phyloP scores from a whole-genome alignment of 2,888 invertebrate species.

The Ctena decussata region DNA sequence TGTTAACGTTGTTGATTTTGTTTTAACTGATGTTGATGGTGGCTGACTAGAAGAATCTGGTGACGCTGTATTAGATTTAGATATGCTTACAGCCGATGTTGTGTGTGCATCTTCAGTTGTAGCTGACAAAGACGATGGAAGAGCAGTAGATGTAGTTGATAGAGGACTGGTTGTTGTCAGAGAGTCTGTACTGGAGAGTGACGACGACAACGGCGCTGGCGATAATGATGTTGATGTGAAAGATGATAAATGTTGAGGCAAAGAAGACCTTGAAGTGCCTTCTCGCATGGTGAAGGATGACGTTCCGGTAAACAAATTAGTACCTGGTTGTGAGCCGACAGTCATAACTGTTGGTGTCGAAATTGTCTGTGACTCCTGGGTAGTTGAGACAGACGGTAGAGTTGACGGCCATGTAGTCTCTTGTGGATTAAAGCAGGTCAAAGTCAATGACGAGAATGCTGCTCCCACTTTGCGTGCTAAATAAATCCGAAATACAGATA shows the following conservation, averaged over 20 bases:
- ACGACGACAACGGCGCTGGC: conserved; percentile 24
- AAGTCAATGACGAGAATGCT: neutral
- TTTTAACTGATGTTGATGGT: conserved; percentile 10
- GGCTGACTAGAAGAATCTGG: no score
- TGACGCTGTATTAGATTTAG: neutral
- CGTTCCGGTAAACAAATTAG: neutral
- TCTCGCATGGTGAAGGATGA: neutral
- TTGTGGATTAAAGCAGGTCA: neutral
- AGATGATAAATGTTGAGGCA: conserved; percentile 32
- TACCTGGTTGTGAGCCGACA: neutral
- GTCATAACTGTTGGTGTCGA: no score
- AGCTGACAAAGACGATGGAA: neutral
- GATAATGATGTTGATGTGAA: conserved; percentile 49
- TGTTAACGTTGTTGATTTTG: conserved; percentile 7
- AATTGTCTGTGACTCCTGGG: no score
- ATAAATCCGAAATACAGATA: no score
- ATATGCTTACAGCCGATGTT: neutral
- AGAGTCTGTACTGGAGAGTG: no score
- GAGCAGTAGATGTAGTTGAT: neutral
- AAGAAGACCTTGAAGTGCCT: neutral
- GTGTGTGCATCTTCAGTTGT: neutral
- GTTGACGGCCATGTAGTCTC: no score
- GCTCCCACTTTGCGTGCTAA: neutral
- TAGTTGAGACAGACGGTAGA: no score
- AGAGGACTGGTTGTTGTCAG: no score